Conservation (phyloP, 2,113 vertebrate genomes). For the Ictidomys tridecemlineatus region DNA sequence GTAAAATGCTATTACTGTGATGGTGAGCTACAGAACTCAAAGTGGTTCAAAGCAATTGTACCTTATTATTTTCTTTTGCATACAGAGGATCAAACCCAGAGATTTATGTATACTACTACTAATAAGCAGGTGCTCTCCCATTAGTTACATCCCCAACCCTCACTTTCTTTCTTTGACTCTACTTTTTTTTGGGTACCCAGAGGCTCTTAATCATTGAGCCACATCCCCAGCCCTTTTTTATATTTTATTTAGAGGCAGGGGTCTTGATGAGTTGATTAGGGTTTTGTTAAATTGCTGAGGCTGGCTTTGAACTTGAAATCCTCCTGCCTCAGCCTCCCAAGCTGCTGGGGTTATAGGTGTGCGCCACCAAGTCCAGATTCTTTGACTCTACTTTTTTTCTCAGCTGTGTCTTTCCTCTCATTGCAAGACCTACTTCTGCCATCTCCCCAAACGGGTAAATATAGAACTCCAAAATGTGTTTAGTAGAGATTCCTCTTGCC, state of each 20-base stretch:
- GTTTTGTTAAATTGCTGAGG: too few species aligned
- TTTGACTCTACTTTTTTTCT: background rate
- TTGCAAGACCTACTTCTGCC: background rate
- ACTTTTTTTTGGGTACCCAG: background rate
- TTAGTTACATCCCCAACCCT: background rate
- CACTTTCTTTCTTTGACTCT: background rate
- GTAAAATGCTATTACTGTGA: background rate
- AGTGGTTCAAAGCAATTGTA: background rate
- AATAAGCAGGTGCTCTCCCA: too few species aligned
- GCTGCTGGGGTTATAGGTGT: too few species aligned
- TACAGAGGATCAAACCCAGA: too few species aligned
- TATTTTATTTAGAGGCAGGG: too few species aligned
- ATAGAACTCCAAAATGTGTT: background rate
- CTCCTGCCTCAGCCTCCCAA: too few species aligned
- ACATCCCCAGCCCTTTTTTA: too few species aligned
- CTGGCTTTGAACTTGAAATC: too few species aligned
- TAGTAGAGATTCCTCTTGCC: background rate
- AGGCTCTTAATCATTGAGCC: too few species aligned
- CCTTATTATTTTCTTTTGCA: background rate
- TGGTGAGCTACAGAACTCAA: background rate
- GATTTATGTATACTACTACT: too few species aligned
- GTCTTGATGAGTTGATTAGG: too few species aligned
- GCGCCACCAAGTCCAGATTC: background rate
- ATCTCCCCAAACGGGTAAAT: background rate
- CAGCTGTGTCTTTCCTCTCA: background rate